Conservation (phyloP, 2,888 invertebrate species). For the Nebria brevicollis region DNA sequence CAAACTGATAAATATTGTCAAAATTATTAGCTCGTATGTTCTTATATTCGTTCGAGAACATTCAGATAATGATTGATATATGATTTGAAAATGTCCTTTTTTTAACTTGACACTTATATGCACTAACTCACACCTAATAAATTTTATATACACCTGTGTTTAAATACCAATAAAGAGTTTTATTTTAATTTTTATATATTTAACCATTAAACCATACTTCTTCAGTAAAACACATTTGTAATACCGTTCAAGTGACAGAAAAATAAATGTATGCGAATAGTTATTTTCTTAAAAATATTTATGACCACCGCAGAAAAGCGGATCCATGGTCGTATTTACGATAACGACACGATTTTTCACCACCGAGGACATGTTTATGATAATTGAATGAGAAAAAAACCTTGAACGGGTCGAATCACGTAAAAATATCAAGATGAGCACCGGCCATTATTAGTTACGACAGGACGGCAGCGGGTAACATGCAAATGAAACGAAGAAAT, state of each 20-base stretch:
- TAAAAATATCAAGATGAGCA: slow-evolving; percentile 33
- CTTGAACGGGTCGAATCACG: slow-evolving; percentile 54
- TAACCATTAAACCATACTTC: background rate
- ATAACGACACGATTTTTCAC: slow-evolving; percentile 40
- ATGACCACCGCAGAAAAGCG: slow-evolving; percentile 15
- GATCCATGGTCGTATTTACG: slow-evolving; percentile 43
- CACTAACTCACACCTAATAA: background rate
- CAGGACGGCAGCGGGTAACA: slow-evolving; percentile 27
- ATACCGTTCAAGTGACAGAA: background rate
- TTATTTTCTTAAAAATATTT: background rate
- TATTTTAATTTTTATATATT: background rate
- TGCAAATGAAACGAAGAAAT: slow-evolving; percentile 43
- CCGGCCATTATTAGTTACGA: slow-evolving; percentile 44
- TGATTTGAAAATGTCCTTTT: slow-evolving; percentile 19
- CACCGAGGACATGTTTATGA: slow-evolving; percentile 61
- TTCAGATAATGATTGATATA: slow-evolving; percentile 18
- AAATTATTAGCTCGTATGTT: no score
- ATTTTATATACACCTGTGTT: background rate
- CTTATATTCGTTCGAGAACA: no score
- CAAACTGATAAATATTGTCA: no score
- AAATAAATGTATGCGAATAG: background rate
- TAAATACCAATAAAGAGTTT: slow-evolving; percentile 1
- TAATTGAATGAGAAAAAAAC: slow-evolving; percentile 63
- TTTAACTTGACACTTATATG: slow-evolving; percentile 26
- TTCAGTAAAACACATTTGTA: background rate